These are phyloP conservation scores for Laspeyria flexula DNA, from an alignment of 2,888 invertebrate species.

Conservation along the genomic window DNA sequence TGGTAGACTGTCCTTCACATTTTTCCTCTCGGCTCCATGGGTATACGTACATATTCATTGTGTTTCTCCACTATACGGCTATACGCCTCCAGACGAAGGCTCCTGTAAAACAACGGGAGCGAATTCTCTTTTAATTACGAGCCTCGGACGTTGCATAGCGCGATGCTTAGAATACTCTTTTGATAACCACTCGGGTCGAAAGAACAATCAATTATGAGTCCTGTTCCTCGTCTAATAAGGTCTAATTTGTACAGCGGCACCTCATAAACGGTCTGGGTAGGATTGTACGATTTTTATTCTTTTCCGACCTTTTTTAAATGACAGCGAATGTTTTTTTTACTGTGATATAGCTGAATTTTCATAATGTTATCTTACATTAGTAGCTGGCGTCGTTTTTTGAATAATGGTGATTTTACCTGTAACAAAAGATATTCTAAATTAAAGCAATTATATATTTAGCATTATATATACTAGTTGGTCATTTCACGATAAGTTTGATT, in stretches of 20 bases:
- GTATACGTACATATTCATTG: slow-evolving; percentile 61
- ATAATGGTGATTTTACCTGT: slow-evolving; percentile 46
- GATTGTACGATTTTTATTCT: slow-evolving; percentile 36
- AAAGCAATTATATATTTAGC: no score
- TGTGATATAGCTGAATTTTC: slow-evolving; percentile 13
- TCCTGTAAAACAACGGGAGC: slow-evolving; percentile 67
- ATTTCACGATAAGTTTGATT: no score
- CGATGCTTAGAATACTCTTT: slow-evolving; percentile 66
- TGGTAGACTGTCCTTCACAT: slow-evolving; percentile 56
- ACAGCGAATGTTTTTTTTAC: slow-evolving; percentile 21
- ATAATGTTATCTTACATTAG: slow-evolving; percentile 15
- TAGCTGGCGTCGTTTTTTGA: neutral
- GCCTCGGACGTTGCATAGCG: slow-evolving; percentile 56
- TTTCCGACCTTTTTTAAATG: slow-evolving; percentile 18
- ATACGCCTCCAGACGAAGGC: slow-evolving; percentile 62
- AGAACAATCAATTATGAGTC: slow-evolving; percentile 49
- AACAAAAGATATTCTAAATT: slow-evolving; percentile 32
- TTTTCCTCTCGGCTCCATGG: slow-evolving; percentile 43
- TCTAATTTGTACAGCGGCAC: slow-evolving; percentile 28
- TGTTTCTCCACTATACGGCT: slow-evolving; percentile 45
- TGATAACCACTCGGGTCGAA: slow-evolving; percentile 53
- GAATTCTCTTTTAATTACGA: slow-evolving; percentile 72
- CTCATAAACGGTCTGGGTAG: slow-evolving; percentile 15
- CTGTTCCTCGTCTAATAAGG: slow-evolving; percentile 37
- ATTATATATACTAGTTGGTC: no score